Percentiles rank a stretch among this genome's conserved stretches.
Conservation (phyloP, 1,140 invertebrate genomes). For the Andricus grossulariae region DNA sequence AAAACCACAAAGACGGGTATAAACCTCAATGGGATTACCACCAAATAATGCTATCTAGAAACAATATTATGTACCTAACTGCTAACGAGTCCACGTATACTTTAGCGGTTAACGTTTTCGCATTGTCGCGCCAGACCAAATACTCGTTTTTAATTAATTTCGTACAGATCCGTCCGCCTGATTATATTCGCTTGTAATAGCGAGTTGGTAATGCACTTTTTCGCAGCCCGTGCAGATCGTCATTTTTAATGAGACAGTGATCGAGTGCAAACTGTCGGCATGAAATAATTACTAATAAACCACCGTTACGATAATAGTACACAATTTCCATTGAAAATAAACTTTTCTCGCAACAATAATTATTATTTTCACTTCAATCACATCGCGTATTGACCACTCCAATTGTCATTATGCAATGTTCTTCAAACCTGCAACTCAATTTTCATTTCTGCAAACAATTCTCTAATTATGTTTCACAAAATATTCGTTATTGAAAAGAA, state of each 20-base stretch:
- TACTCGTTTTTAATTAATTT: constrained; percentile 32
- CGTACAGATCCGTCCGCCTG: constrained; percentile 13
- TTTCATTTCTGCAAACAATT: no score
- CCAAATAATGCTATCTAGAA: constrained; percentile 1
- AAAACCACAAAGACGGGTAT: no score
- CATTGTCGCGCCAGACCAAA: constrained; percentile 12
- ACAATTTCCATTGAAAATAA: no score
- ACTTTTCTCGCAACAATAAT: no score
- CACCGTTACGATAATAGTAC: neutral
- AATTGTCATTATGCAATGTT: no score
- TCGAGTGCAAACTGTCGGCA: constrained; percentile 2
- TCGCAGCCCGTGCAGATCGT: constrained; percentile 13
- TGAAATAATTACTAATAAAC: constrained; percentile 13
- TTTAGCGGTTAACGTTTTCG: constrained; percentile 11
- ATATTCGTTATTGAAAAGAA: no score
- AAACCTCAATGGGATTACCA: neutral
- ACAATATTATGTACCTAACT: constrained; percentile 21
- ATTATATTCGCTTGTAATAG: constrained; percentile 23
- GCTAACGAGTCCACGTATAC: constrained; percentile 8
- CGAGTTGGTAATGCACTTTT: constrained; percentile 27
- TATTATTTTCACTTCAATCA: no score
- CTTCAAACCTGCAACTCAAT: no score
- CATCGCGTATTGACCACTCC: no score
- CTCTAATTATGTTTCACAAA: no score
- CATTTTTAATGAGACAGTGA: constrained; percentile 29